Evolutionary conservation across 2,113 vertebrate species (phyloP), one percentile per base, ranked within the genome.

Genomic region (Eptatretus burgeri): DNA sequence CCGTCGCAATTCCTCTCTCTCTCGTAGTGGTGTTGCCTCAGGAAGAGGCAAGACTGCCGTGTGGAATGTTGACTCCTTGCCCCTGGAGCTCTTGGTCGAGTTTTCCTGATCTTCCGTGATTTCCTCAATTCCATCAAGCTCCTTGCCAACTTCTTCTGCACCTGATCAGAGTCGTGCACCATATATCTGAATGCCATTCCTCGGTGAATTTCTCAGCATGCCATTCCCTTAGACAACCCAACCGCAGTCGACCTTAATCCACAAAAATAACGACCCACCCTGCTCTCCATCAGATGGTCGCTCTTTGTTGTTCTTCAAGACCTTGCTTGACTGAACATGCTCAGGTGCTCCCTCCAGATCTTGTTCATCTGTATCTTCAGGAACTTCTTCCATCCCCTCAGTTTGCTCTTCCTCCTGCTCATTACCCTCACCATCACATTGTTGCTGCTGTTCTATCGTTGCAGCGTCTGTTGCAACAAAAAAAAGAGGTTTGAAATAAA

Each of bases 391-490:
- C 17, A 1, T 51, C 62, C 70, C 64, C 14, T 65, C 76, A 10
- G 74, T 67, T 1, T 51, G 51, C 17, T 79, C 76, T 63, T 79
- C 72, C 12, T 77, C 72, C 64, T n/a, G n/a, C n/a, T 75, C 73
- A 60, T 73, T 66, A 60, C 75, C 70, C 14, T 69, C 69, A 27
- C 75, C 70, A 27, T 73, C 68, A 11, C 74, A 51, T 49, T 73
- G 70, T 64, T 76, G 81, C 67, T 93, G 80, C 66, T 98, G 91
- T 49, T 95, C 85, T 51, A 76, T 72, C 62, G 74, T 95, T 66
- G 86, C 91, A 51, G 77, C 81, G 70, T 98, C 91, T 98, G 66
- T 49, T 65, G 10, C 66, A 63, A 63, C 68, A 66, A 5, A 66
- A 63, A 68, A 66, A 5, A 66, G 13, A 0, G 63, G 69, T 64